phyloP scores from a whole-genome alignment of 2,888 invertebrate genomes.

The Penaeus monodon region DNA sequence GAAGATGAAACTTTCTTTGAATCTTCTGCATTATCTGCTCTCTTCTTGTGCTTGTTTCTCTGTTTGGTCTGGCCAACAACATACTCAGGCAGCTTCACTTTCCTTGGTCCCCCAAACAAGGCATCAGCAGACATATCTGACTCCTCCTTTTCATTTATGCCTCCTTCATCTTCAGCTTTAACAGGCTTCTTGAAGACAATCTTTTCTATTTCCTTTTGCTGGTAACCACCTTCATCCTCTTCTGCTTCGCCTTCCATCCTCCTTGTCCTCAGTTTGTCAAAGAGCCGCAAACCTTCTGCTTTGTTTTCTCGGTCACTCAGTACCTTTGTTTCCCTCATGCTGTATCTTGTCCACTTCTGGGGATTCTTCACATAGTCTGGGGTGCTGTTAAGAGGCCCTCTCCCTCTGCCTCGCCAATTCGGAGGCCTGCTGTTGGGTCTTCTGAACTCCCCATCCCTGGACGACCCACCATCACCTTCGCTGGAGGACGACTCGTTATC shows the following conservation, averaged over 20 bases:
- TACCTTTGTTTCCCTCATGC: slow-evolving; percentile 39
- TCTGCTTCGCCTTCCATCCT: not conserved
- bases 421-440: slow-evolving; percentile 13
- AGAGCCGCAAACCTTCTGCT: slow-evolving; percentile 25
- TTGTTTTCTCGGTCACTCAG: slow-evolving; percentile 47
- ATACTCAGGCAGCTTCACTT: slow-evolving; percentile 40
- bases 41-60: slow-evolving; percentile 7
- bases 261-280: slow-evolving; percentile 24
- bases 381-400: slow-evolving; percentile 36
- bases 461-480: too few species aligned
- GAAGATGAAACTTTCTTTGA: not conserved
- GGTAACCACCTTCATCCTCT: not conserved
- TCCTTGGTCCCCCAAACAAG: slow-evolving; percentile 39
- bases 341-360: slow-evolving; percentile 45
- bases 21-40: not conserved
- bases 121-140: not conserved
- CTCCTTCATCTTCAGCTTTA: not conserved
- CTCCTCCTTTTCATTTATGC: slow-evolving; percentile 7
- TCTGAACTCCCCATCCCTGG: slow-evolving; percentile 11
- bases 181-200: not conserved
- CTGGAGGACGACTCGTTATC: not conserved
- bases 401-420: slow-evolving; percentile 23
- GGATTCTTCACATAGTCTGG: slow-evolving; percentile 54
- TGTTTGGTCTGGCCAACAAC: slow-evolving; percentile 37
- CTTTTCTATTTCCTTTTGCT: not conserved